These are phyloP conservation scores for Nomada goodeniana DNA, from an alignment of 2,888 invertebrate species.

Conservation along the genomic window DNA sequence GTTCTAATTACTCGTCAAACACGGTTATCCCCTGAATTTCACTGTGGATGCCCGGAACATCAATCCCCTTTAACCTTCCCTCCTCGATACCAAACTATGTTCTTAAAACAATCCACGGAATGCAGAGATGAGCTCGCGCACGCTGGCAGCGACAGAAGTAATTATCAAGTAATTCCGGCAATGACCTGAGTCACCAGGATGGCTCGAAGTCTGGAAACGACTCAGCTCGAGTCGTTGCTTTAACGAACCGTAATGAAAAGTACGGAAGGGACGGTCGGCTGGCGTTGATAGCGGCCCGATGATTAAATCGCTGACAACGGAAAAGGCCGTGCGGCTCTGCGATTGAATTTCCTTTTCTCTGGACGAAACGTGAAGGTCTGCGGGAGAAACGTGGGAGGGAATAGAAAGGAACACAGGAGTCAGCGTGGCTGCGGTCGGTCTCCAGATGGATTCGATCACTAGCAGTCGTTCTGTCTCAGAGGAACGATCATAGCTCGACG, in stretches of 20 bases:
- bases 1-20: neutral
- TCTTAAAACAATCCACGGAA: constrained; percentile 13
- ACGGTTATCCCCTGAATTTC: neutral
- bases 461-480: neutral
- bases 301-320: constrained; percentile 51
- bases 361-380: neutral
- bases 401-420: neutral
- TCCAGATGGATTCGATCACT: neutral
- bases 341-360: constrained; percentile 40
- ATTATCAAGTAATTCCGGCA: constrained; percentile 65
- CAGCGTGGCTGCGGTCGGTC: neutral
- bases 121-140: neutral
- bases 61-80: neutral
- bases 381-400: neutral
- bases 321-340: constrained; percentile 12
- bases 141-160: constrained; percentile 41
- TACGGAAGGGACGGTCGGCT: constrained; percentile 29
- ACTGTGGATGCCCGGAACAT: neutral
- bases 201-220: constrained; percentile 45
- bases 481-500: neutral
- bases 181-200: constrained; percentile 59
- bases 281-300: constrained; percentile 45
- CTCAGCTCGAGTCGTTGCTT: constrained; percentile 27
- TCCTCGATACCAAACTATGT: neutral
- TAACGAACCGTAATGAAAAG: constrained; percentile 53